Evolutionary conservation across 2,888 invertebrate genomes (phyloP).

Genomic region (Chymomyza procnemis): DNA sequence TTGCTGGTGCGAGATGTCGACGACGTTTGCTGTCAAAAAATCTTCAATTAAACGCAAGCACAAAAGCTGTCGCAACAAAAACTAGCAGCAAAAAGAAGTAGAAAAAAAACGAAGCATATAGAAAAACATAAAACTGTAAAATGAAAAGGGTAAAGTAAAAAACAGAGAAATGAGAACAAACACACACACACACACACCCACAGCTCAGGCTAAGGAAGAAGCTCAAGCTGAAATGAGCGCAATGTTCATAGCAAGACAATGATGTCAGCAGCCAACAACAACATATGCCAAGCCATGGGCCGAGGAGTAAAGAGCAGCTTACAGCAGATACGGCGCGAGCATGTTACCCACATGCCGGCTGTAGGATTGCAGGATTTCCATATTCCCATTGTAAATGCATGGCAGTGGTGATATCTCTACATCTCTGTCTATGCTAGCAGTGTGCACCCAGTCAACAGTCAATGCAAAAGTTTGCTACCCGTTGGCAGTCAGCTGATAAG

Average conservation of each 20-base stretch:
- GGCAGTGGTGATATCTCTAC: background rate
- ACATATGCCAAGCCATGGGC: conserved; percentile 12
- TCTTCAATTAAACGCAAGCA: conserved; percentile 70
- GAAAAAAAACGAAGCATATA: conserved; percentile 24
- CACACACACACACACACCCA: conserved; percentile 11
- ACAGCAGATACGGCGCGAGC: background rate
- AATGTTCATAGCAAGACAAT: conserved; percentile 61
- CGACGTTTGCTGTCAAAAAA: conserved; percentile 67
- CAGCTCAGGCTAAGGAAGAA: background rate
- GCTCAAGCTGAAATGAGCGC: conserved; percentile 14
- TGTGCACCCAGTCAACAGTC: conserved; percentile 41
- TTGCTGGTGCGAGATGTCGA: conserved; percentile 49
- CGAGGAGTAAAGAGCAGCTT: background rate
- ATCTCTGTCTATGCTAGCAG: conserved; percentile 5
- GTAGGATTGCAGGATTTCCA: background rate
- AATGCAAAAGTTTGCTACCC: conserved; percentile 59
- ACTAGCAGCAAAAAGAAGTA: conserved; percentile 9
- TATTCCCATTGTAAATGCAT: conserved; percentile 20
- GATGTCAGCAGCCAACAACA: conserved; percentile 56
- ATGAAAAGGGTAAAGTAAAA: conserved; percentile 44
- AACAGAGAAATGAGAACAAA: conserved; percentile 28
- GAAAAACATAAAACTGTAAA: conserved; percentile 39
- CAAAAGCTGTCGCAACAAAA: conserved; percentile 58
- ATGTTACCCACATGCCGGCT: conserved; percentile 6
- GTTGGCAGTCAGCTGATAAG: conserved; percentile 51